Conservation (phyloP, 2,888 invertebrate species). For the Ennomos fuscantarius region DNA sequence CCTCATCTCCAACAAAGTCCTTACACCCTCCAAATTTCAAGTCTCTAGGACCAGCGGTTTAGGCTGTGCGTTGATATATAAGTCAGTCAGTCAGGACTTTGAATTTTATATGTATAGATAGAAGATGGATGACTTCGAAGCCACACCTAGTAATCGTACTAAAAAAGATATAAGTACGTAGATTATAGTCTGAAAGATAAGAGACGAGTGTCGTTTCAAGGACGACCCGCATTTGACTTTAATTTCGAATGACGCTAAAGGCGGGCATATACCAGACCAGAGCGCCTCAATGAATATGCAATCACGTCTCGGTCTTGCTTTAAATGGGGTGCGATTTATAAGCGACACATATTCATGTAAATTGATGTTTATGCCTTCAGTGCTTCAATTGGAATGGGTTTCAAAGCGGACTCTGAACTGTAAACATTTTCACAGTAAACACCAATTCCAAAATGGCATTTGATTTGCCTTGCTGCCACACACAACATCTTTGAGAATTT, state of each 20-base stretch:
- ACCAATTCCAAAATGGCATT: slow-evolving; percentile 25
- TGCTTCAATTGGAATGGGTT: slow-evolving; percentile 21
- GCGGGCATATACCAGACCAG: slow-evolving; percentile 32
- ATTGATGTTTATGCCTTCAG: slow-evolving; percentile 42
- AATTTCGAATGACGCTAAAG: slow-evolving; percentile 50
- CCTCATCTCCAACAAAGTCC: too few species aligned
- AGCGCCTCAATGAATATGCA: slow-evolving; percentile 59
- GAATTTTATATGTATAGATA: too few species aligned
- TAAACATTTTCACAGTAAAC: slow-evolving; percentile 30
- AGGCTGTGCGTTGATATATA: too few species aligned
- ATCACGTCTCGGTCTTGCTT: slow-evolving; percentile 46
- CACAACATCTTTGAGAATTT: slow-evolving; percentile 29
- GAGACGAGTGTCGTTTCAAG: slow-evolving; percentile 41
- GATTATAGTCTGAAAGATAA: slow-evolving; percentile 19
- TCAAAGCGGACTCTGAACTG: slow-evolving; percentile 13
- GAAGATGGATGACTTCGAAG: too few species aligned
- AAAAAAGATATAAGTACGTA: slow-evolving; percentile 3
- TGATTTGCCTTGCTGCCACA: slow-evolving; percentile 26
- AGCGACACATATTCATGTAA: slow-evolving; percentile 50
- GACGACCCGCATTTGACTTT: slow-evolving; percentile 44
- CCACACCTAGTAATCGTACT: background rate
- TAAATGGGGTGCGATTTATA: slow-evolving; percentile 46
- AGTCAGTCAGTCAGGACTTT: too few species aligned
- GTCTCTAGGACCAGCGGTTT: too few species aligned
- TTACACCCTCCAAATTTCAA: too few species aligned